Evolutionary conservation across 1,140 invertebrate genomes (phyloP), one percentile per base, ranked within the genome.

Genomic region (Lordiphosa clarofinis): DNA sequence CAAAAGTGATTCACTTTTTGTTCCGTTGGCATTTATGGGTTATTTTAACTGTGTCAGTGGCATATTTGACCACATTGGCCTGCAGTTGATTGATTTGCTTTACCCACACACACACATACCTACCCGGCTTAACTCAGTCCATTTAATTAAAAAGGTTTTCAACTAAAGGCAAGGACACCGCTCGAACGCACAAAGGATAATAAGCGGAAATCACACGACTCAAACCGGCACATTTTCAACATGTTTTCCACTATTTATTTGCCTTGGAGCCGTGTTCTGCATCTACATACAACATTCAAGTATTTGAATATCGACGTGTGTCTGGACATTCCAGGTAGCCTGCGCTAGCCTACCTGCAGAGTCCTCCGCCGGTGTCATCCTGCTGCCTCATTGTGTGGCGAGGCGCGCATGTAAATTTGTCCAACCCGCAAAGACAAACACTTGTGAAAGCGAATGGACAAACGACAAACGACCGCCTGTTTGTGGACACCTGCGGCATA

Each of bases 301-400:
- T 72, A 68, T 72, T 72, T 72, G 46, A 68, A 72, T 72, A 72
- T 63, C 64, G 68, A 72, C 55, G 61, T 69, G 66, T 69, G 66
- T 31, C 28, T 31, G 28, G 28, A 31, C 7, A 31, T 31, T 31
- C 43, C 43, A 46, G 43, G 43, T 33, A 46, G 43, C 4, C 43
- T 46, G 43, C 6, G 15, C 43, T 31, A 7, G 28, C 28, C 5
- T 46, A 46, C 43, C 43, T 46, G 43, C 43, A 46, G 43, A 46
- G 43, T 46, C 31, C 31, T 46, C 39, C 9, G 11, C 2, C 40
- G 40, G 10, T 43, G 40, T 24, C 24, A 44, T 44, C 24, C 21
- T 31, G 19, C 15, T 39, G 39, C 11, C 24, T 59, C 35, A 62
- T 71, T 71, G 68, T 67, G 53, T 57, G 63, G 43, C 67, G 49